Base-by-base conservation (phyloP, 2,888 invertebrate genomes). In the Dasysyrphus albostriatus region DNA sequence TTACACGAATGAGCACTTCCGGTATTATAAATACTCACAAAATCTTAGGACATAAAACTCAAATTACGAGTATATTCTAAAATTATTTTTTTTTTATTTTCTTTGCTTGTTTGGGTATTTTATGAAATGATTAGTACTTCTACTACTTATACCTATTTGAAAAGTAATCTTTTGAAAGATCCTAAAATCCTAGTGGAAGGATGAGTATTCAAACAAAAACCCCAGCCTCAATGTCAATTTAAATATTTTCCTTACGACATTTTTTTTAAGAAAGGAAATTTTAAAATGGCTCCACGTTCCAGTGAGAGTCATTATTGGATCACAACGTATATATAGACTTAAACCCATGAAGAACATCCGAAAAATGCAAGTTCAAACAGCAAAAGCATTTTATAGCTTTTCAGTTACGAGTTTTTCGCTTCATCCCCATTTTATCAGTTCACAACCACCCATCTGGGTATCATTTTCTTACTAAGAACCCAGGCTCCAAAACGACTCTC, bases 361-460 rank as follows among this genome's bases (percentile, higher is more conserved):
- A 78, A 79, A 81, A 87, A 47, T 83, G 87, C 82, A 87, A 83
- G 75, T 79, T 79, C 82, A 82, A 83, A 82, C 74, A 79, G 83
- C 83, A 78, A 79, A 82, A 79, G 70, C 75, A 79, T 87, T 87
- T 87, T 82, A 87, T 79, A 72, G 82, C 75, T 83, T 87, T 79
- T 79, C 75, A 83, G 79, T 87, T 83, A 87, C 8, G 72, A 79
- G 44, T 73, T 74, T 63, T 32, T 73, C 29, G 14, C 5, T 47
- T 44, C 42, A 34, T 73, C 24, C 58, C 51, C 59, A 10, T 19
- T 24, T 24, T 14, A 54, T 29, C n/a, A 54, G 29, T 54, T 29
- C 1, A 54, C 29, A 32, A 32, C 54, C 29, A 82, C 75, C 87
- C 70, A 61, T 42, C 24, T 72, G 82, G 87, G 87, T 87, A 87